These are phyloP conservation scores for Hippopotamyrus pictus DNA, from an alignment of 2,797 vertebrate species.

Conservation along the genomic window DNA sequence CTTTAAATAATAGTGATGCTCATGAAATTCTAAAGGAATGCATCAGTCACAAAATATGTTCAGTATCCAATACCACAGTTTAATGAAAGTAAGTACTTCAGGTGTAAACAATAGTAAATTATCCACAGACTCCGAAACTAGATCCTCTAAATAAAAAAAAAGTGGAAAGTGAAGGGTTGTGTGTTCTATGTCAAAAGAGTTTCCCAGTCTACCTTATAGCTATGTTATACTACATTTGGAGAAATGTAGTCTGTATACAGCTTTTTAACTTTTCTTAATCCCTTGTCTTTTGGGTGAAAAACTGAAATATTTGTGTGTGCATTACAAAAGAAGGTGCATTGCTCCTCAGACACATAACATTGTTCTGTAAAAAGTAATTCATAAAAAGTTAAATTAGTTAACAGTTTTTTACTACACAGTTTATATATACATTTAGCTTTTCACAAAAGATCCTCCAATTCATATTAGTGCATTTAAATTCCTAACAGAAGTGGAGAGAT, in stretches of 20 bases:
- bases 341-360: neutral
- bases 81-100: constrained; percentile 6
- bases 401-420: neutral
- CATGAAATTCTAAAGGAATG: neutral
- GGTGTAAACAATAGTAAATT: constrained; percentile 13
- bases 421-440: neutral
- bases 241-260: neutral
- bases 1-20: constrained; percentile 9
- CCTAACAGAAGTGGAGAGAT: neutral
- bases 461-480: neutral
- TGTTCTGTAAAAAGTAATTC: neutral
- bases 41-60: constrained; percentile 14
- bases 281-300: neutral
- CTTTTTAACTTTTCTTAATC: neutral
- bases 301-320: neutral
- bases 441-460: neutral
- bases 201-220: neutral
- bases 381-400: neutral
- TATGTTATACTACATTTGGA: neutral
- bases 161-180: neutral
- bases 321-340: neutral
- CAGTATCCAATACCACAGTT: constrained; percentile 12
- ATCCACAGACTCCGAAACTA: neutral
- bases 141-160: constrained; percentile 7
- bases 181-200: neutral